Evolutionary conservation across 2,797 vertebrate species (phyloP).

Genomic region (Arctocebus calabarensis): DNA sequence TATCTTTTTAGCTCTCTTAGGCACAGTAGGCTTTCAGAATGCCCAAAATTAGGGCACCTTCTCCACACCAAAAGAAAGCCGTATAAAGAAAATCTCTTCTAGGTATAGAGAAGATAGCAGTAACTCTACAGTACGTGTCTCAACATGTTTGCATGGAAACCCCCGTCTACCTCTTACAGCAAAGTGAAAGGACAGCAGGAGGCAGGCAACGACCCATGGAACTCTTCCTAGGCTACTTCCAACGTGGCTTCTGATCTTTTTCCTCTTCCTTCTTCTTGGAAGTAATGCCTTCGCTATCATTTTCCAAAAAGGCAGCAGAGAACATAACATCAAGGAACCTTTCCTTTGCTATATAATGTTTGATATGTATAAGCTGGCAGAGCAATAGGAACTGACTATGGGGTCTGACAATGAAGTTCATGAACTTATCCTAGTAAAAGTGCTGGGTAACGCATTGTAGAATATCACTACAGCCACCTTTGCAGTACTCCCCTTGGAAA

Average conservation of each 20-base stretch:
- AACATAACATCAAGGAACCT: neutral
- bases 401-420: no score
- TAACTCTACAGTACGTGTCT: neutral
- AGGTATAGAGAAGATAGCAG: neutral
- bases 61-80: slow-evolving; percentile 23
- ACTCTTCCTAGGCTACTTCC: slow-evolving; percentile 43
- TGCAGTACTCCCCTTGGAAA: no score
- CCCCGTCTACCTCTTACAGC: neutral
- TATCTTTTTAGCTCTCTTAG: neutral
- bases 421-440: no score
- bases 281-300: neutral
- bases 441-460: no score
- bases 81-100: slow-evolving; percentile 14
- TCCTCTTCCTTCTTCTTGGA: slow-evolving; percentile 24
- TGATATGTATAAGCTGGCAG: neutral
- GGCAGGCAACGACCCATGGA: neutral
- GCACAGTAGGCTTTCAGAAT: slow-evolving; percentile 19
- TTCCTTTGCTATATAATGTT: neutral
- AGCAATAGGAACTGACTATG: neutral
- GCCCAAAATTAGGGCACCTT: neutral
- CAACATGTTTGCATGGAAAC: slow-evolving; percentile 52
- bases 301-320: slow-evolving; percentile 44
- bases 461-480: no score
- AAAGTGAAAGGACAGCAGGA: slow-evolving; percentile 38
- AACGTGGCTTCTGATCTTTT: slow-evolving; percentile 45